Evolutionary conservation across 2,113 vertebrate genomes (phyloP), one percentile per base, ranked within the genome.

Genomic region (Amphilophus citrinellus): DNA sequence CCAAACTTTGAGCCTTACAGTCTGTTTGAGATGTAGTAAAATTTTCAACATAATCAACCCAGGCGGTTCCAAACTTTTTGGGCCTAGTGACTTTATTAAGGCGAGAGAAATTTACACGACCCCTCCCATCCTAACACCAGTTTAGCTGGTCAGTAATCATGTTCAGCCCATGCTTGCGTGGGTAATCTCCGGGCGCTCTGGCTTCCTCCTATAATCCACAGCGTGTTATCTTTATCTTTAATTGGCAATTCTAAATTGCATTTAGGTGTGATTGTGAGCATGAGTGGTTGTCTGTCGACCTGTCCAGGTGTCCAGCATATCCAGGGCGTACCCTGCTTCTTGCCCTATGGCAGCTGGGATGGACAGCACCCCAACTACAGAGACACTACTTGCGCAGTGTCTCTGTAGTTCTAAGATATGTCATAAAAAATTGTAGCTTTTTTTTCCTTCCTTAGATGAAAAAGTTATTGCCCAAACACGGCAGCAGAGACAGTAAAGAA

Each of bases 11-110:
- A 59, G 68, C 77, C 86, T 83, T 83, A 56, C 62, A 56, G 61
- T 83, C 80, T 65, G 61, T 60, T 27, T 76, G 30, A 76, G 68
- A 75, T 81, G 80, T 30, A 44, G 50, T 22, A 44, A 44, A 61
- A 15, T 56, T 24, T 30, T 47, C 65, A 47, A 13, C 20, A 47
- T 42, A 47, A 7, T 47, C 13, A 47, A 5, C 13, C 13, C 44
- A 47, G 44, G 44, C 0, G 44, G 44, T 47, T 20, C 44, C 66
- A 53, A 53, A 53, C 11, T 32, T 50, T 13, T 30, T 42, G 66
- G 15, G 42, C 5, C 44, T 44, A 71, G 44, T 71, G 66, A 71
- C 66, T 50, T 32, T 73, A 32, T 73, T 53, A 53, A 73, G 44
- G 66, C 44, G 66, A 73, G 27, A 73, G 66, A 73, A 73, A 53